A percentile compares a stretch with the other conserved stretches of the same genome.
phyloP scores from a whole-genome alignment of 1,140 invertebrate genomes.

The Dendroctonus ponderosae region DNA sequence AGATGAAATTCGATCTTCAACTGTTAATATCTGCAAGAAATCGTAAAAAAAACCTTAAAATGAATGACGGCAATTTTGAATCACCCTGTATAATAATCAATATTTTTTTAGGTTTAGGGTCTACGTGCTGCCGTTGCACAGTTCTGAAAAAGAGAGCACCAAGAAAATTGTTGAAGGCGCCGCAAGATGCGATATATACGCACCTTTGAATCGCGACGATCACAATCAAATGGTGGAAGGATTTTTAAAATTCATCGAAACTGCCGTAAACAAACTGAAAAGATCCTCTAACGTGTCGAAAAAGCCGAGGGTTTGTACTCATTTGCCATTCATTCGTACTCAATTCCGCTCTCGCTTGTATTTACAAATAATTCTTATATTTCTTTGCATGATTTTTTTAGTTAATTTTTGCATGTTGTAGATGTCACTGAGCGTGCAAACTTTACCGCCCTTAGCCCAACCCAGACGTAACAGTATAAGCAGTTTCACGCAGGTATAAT shows the following conservation, averaged over 20 bases:
- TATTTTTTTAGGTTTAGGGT: conserved; percentile 65
- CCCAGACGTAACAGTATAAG: conserved; percentile 52
- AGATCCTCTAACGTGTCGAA: conserved; percentile 62
- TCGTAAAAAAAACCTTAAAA: too few relatives aligned
- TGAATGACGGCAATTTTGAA: too few relatives aligned
- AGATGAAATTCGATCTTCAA: too few relatives aligned
- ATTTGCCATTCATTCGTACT: conserved; percentile 21
- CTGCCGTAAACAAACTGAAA: conserved; percentile 85
- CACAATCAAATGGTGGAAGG: conserved; percentile 65
- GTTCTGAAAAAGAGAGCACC: conserved; percentile 57
- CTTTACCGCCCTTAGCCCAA: conserved; percentile 45
- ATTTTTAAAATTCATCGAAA: conserved; percentile 86
- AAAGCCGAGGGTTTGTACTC: conserved; percentile 60
- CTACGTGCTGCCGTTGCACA: conserved; percentile 77
- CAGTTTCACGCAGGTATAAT: conserved; percentile 44
- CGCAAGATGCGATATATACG: conserved; percentile 79
- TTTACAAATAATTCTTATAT: neutral
- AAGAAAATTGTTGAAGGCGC: conserved; percentile 70
- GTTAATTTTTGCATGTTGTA: conserved; percentile 49
- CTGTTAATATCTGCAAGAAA: too few relatives aligned
- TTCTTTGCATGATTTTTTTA: conserved; percentile 46
- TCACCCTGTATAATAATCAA: too few relatives aligned
- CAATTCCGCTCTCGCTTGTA: neutral
- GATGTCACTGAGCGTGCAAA: conserved; percentile 50
- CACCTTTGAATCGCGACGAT: conserved; percentile 61